Percentiles rank a stretch among this genome's conserved stretches.
Evolutionary conservation across 2,888 invertebrate genomes (phyloP).

Genomic region (Holacanthella duospinosa): DNA sequence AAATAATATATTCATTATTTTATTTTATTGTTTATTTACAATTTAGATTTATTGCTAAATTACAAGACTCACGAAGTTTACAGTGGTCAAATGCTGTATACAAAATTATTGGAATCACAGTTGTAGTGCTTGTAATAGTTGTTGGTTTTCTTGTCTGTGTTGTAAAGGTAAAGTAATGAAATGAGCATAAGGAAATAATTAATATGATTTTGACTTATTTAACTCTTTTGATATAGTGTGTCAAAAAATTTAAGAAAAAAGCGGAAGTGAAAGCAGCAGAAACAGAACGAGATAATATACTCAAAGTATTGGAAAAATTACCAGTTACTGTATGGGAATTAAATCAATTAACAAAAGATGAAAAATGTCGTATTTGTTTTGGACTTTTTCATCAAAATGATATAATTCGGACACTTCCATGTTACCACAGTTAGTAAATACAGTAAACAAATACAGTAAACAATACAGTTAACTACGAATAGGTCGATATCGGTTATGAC

Average conservation of each 20-base stretch:
- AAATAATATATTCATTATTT: neutral
- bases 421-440: neutral
- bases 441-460: too few species aligned
- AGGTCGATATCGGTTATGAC: neutral
- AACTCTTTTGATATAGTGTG: neutral
- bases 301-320: neutral
- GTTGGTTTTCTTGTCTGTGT: neutral
- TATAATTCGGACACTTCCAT: neutral
- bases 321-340: conserved; percentile 1
- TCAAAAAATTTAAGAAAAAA: neutral
- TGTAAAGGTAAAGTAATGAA: neutral
- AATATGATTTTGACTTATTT: too few species aligned
- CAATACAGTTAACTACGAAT: too few species aligned
- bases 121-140: neutral
- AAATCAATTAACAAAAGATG: conserved; percentile 1
- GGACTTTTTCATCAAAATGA: neutral
- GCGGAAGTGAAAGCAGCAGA: neutral
- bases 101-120: neutral
- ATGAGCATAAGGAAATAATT: neutral
- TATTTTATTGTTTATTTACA: neutral
- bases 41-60: neutral
- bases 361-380: neutral
- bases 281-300: neutral
- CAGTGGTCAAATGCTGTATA: neutral
- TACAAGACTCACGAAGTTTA: neutral